Evolutionary conservation across 2,113 vertebrate genomes (phyloP).

Genomic region (Clupea harengus): DNA sequence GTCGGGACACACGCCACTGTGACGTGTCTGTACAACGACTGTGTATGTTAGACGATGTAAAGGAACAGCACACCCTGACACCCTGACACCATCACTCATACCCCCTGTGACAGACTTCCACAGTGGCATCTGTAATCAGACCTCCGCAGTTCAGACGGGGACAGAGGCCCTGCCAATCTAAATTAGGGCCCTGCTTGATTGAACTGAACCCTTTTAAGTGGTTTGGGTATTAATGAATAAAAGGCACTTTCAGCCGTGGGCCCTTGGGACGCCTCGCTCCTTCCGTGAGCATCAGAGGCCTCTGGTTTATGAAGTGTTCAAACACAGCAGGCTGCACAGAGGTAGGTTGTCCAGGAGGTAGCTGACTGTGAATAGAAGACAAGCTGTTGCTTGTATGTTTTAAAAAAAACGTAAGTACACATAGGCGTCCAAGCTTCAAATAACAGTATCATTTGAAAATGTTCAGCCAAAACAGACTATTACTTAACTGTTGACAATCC

Average conservation of each 20-base stretch:
- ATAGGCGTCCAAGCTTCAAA: neutral
- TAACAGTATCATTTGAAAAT: too few relatives aligned
- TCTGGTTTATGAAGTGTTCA: neutral
- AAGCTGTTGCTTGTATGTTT: neutral
- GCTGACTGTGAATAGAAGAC: neutral
- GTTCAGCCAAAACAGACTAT: neutral
- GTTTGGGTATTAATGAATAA: slow-evolving; percentile 45
- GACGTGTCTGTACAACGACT: neutral
- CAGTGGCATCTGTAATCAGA: neutral
- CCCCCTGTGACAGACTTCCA: neutral
- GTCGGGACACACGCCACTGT: neutral
- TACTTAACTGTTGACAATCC: neutral
- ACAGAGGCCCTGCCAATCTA: neutral
- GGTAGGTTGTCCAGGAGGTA: neutral
- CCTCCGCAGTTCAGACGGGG: neutral
- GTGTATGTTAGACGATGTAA: neutral
- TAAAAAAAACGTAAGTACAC: neutral
- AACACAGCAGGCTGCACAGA: neutral
- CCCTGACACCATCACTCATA: neutral
- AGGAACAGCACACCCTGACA: neutral
- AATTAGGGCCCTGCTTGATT: slow-evolving; percentile 43
- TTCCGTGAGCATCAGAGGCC: slow-evolving; percentile 23
- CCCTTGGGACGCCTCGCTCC: neutral
- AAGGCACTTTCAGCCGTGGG: slow-evolving; percentile 30
- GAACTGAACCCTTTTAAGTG: slow-evolving; percentile 50